A percentile compares a stretch with the other conserved stretches of the same genome.
phyloP scores from a whole-genome alignment of 1,140 invertebrate genomes.

The Drosophila subpulchrella region DNA sequence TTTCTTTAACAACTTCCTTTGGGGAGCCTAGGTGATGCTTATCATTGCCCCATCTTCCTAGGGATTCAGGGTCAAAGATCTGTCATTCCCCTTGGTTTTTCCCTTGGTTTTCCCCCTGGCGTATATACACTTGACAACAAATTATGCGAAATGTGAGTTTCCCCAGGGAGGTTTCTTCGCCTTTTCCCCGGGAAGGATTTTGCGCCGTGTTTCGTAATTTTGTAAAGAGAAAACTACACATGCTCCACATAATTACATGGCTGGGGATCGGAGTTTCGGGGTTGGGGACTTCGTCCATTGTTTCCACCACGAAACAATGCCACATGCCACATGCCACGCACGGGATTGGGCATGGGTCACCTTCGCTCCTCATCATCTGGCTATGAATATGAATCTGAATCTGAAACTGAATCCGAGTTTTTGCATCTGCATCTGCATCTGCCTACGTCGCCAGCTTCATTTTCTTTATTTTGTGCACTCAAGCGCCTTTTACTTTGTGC shows the following conservation, averaged over 20 bases:
- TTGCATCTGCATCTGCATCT: slow-evolving; percentile 26
- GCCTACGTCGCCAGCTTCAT: slow-evolving; percentile 33
- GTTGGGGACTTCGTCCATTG: slow-evolving; percentile 47
- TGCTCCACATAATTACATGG: slow-evolving; percentile 43
- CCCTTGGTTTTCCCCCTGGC: background rate
- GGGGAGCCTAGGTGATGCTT: background rate
- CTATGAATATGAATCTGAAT: slow-evolving; percentile 12
- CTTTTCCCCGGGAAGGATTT: background rate
- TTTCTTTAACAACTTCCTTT: background rate
- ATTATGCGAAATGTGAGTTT: slow-evolving; percentile 3
- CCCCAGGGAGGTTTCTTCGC: background rate
- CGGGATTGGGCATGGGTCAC: slow-evolving; percentile 66
- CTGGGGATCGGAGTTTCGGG: slow-evolving; percentile 27
- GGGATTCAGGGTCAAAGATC: slow-evolving; percentile 21
- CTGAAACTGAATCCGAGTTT: slow-evolving; percentile 17
- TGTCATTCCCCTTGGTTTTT: background rate
- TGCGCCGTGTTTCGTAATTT: slow-evolving; percentile 56
- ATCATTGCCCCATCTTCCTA: background rate
- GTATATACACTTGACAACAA: slow-evolving; percentile 6
- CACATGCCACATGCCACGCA: slow-evolving; percentile 45
- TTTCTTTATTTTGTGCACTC: slow-evolving; percentile 73
- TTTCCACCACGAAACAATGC: slow-evolving; percentile 43
- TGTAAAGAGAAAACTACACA: slow-evolving; percentile 65
- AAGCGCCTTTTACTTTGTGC: slow-evolving; percentile 73
- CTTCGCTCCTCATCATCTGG: slow-evolving; percentile 35